phyloP scores from a whole-genome alignment of 1,140 invertebrate species.

The Eulimnadia texana region DNA sequence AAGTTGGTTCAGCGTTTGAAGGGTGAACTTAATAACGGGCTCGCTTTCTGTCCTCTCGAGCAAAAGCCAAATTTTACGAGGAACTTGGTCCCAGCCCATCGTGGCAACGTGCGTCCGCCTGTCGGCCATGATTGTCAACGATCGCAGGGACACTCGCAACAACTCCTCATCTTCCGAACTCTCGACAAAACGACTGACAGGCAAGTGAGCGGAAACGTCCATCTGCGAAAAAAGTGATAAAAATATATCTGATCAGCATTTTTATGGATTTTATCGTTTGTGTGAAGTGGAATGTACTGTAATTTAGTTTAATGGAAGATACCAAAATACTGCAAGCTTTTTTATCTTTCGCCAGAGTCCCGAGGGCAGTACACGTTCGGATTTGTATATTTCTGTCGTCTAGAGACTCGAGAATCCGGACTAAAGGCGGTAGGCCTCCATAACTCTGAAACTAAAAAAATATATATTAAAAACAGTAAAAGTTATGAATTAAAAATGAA shows the following conservation, averaged over 20 bases:
- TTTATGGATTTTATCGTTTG: too few species aligned
- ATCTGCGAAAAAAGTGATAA: background rate
- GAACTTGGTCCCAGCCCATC: background rate
- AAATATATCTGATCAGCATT: too few species aligned
- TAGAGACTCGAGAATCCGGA: background rate
- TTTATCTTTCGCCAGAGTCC: background rate
- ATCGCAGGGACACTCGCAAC: background rate
- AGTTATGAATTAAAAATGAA: background rate
- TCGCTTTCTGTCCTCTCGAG: background rate
- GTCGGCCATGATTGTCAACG: background rate
- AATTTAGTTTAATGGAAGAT: background rate
- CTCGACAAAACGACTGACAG: background rate
- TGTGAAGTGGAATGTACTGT: background rate
- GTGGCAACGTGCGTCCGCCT: background rate
- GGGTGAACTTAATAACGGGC: background rate
- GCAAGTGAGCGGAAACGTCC: background rate
- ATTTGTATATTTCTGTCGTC: background rate
- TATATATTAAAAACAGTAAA: background rate
- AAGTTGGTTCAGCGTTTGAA: background rate
- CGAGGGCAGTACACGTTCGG: background rate
- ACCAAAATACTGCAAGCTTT: background rate
- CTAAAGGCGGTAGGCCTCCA: background rate
- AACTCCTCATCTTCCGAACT: background rate
- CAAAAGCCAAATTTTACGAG: background rate
- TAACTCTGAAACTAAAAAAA: conserved; percentile 3